Base-by-base conservation (phyloP, 2,888 invertebrate genomes). In the Folsomia manolachei region DNA sequence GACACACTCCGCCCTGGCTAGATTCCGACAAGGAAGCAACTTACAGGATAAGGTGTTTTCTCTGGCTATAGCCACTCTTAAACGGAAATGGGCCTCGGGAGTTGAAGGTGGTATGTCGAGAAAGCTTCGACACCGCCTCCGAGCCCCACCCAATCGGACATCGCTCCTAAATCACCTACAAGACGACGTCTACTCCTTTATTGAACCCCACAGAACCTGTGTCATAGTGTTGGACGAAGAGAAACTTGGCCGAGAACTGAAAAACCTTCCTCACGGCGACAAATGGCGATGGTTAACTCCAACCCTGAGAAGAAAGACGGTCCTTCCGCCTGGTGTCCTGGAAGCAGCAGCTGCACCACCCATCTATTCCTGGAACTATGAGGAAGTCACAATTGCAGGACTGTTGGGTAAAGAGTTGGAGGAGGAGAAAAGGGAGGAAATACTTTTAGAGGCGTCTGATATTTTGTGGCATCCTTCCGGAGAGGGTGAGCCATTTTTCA, bases 131-230 rank as follows among this genome's bases (percentile, higher is more conserved):
- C n/a, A n/a, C 39, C 52, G 2, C 2, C 52, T 66, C 9, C 21
- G 65, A 39, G n/a, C n/a, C n/a, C n/a, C n/a, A n/a, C n/a, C n/a
- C 19, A 52, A 63, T 18, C 51, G 27, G 19, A 60, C 19, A 2
- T 24, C 26, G 2, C 53, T 67, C 2, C 27, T 68, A 9, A 65
- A 74, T 18, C 66, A 71, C 9, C 21, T 74, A 18, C 70, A 76
- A 39, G 67, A 66, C 23, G 72, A 73, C 27, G 70, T 76, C 0
- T 76, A 76, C 66, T 68, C 70, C 51, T 78, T 78, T 56, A 24
- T 78, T 11, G 71, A 78, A 61, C 71, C 71, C 2, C 64, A 66
- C 0, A 51, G 66, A 21, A 75, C 76, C 0, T 74, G 71, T n/a
- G 27, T 78, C 1, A 65, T 73, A 14, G 69, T 78, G 0, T 25